phyloP scores from a whole-genome alignment of 2,113 vertebrate genomes.

The Eulemur macaco region DNA sequence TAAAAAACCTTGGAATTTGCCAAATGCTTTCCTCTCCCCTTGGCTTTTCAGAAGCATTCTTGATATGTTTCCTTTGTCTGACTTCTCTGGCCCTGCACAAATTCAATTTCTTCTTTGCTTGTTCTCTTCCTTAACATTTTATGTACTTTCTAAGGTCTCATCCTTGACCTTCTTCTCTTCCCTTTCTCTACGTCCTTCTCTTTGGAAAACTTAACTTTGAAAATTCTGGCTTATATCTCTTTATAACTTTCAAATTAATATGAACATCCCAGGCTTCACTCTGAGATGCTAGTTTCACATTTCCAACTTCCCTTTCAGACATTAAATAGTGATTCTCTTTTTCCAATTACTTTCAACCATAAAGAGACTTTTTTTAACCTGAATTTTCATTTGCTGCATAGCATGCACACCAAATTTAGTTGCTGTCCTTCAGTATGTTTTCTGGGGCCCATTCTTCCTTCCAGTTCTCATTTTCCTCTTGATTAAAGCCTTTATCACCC shows the following conservation, averaged over 20 bases:
- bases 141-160: not conserved
- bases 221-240: not conserved
- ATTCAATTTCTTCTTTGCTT: conserved; percentile 7
- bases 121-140: not conserved
- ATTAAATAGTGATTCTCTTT: not conserved
- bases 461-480: not conserved
- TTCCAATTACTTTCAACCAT: not conserved
- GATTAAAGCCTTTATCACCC: not conserved
- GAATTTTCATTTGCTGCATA: not conserved
- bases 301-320: not conserved
- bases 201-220: conserved; percentile 33
- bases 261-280: not conserved
- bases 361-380: conserved; percentile 4
- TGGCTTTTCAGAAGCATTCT: not conserved
- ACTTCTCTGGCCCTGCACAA: not conserved
- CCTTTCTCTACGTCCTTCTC: not conserved
- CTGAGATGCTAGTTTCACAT: not conserved
- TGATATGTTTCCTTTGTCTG: not conserved
- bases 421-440: not conserved
- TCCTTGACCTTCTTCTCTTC: not conserved
- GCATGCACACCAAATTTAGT: not conserved
- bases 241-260: conserved; percentile 24
- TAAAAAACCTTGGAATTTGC: not conserved
- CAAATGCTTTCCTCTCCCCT: not conserved
- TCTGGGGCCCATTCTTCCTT: not conserved